Conservation (phyloP, 2,113 vertebrate genomes). For the Grus americana region DNA sequence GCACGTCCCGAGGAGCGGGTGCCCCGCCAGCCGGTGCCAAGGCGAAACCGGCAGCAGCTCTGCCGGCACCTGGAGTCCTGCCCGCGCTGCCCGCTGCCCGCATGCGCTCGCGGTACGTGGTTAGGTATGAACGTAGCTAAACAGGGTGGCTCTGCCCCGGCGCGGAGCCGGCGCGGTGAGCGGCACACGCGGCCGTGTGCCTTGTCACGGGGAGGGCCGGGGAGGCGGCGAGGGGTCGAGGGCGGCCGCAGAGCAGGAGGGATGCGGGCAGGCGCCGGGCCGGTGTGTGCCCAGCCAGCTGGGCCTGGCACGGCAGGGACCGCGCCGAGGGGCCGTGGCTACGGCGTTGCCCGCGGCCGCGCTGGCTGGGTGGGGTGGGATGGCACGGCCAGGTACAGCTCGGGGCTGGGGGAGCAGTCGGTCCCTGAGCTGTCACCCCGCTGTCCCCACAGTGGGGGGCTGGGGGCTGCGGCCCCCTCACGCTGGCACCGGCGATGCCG, state of each 20-base stretch:
- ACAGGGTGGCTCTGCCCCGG: slow-evolving; percentile 23
- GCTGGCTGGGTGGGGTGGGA: rapidly evolving
- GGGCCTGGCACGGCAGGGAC: background rate
- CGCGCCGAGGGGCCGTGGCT: background rate
- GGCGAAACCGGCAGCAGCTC: too few relatives aligned
- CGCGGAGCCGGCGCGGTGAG: background rate
- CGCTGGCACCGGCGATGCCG: background rate
- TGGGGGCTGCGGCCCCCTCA: background rate
- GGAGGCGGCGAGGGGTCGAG: background rate
- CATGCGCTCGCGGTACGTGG: background rate
- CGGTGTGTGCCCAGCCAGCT: slow-evolving; percentile 21
- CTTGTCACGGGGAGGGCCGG: slow-evolving; percentile 62
- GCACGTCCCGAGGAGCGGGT: too few relatives aligned
- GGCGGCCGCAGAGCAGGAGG: background rate
- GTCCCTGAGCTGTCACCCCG: background rate
- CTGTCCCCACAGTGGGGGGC: background rate
- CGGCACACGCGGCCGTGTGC: slow-evolving; percentile 20
- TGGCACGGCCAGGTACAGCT: background rate
- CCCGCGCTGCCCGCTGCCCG: background rate
- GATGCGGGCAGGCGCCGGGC: background rate
- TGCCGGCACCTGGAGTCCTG: background rate
- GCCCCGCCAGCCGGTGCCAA: too few relatives aligned
- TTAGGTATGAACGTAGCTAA: slow-evolving; percentile 38
- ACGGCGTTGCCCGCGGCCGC: rapidly evolving
- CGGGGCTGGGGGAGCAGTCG: rapidly evolving